phyloP scores from a whole-genome alignment of 2,113 vertebrate species.

The Paracanthobrama guichenoti region DNA sequence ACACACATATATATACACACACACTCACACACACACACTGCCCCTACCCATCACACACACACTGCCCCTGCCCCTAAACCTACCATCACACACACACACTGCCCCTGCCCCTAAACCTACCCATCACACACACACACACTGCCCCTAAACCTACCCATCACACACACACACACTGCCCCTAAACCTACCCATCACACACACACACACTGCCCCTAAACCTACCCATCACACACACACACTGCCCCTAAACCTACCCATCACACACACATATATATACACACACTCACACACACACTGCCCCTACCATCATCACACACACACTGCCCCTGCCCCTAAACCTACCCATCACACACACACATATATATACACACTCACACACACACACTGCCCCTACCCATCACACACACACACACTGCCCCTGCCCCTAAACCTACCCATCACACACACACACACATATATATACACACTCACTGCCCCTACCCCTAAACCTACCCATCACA shows the following conservation, averaged over 20 bases:
- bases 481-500: not conserved
- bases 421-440: not conserved
- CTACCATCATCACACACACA: not conserved
- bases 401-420: slow-evolving; percentile 13
- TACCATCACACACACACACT: slow-evolving; percentile 13
- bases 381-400: not conserved
- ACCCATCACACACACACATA: no score
- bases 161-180: slow-evolving; percentile 13
- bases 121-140: slow-evolving; percentile 7
- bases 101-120: not conserved
- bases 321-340: not conserved
- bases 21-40: not conserved
- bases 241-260: not conserved
- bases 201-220: no score
- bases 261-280: no score
- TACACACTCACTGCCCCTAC: no score
- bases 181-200: no score
- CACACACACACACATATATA: not conserved
- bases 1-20: no score
- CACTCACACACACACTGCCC: slow-evolving; percentile 5
- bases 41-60: no score
- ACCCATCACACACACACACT: slow-evolving; percentile 13
- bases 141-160: not conserved
- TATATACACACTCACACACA: not conserved
- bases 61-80: no score